Conservation (phyloP, 2,113 vertebrate genomes). For the Climacteris rufus region DNA sequence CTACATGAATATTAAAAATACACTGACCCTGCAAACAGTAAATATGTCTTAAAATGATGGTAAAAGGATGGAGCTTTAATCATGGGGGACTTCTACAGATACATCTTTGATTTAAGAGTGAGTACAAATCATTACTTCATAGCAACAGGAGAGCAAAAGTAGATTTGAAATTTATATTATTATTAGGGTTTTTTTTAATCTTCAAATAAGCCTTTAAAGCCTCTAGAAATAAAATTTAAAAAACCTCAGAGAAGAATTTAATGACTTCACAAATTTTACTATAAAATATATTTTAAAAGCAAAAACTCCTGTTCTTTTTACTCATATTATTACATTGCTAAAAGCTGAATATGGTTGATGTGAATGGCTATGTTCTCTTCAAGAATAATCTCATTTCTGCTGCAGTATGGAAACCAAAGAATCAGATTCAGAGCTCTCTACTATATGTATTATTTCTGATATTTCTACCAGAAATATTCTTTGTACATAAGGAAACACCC, state of each 20-base stretch:
- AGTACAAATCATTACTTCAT: not conserved
- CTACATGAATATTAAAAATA: slow-evolving; percentile 44
- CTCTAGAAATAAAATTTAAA: not conserved
- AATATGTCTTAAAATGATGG: slow-evolving; percentile 3
- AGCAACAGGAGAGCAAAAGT: not conserved
- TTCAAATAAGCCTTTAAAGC: not conserved
- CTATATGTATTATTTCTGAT: not conserved
- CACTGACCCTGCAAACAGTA: not conserved
- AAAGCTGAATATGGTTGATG: not conserved
- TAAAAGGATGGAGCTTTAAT: not conserved
- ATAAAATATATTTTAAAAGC: not conserved
- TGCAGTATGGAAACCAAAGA: not conserved
- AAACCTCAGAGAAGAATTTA: not conserved
- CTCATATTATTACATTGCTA: not conserved
- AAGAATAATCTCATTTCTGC: not conserved
- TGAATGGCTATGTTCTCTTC: not conserved
- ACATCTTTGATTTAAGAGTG: not conserved
- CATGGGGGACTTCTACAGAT: not conserved
- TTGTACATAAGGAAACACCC: not conserved
- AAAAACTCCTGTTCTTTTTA: not conserved
- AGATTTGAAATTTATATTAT: not conserved
- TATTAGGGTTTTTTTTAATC: not conserved
- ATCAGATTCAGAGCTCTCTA: not conserved
- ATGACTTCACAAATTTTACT: not conserved
- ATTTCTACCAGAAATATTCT: not conserved